Conservation (phyloP, 2,888 invertebrate genomes). For the Epirrhoe tristata region DNA sequence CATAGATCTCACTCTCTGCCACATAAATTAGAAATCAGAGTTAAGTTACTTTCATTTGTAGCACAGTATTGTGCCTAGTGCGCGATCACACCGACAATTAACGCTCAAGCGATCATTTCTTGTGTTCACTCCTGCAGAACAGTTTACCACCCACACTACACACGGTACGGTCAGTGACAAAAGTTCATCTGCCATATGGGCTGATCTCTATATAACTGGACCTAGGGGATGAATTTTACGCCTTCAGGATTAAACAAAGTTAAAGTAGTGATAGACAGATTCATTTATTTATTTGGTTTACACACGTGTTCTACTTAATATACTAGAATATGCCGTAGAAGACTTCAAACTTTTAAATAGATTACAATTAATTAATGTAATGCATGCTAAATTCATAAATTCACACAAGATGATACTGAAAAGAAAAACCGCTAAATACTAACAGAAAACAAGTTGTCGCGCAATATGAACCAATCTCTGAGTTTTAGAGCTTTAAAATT, state of each 20-base stretch:
- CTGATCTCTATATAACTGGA: conserved; percentile 33
- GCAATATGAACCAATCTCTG: background rate
- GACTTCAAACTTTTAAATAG: background rate
- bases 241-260: background rate
- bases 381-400: background rate
- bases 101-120: conserved; percentile 62
- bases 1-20: conserved; percentile 16
- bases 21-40: conserved; percentile 35
- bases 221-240: conserved; percentile 10
- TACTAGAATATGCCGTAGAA: background rate
- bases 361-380: background rate
- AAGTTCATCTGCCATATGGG: conserved; percentile 51
- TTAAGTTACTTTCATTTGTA: conserved; percentile 43
- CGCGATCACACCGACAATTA: conserved; percentile 50
- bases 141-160: conserved; percentile 55
- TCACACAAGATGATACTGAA: background rate
- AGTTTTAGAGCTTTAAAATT: conserved; percentile 18
- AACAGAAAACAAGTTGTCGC: background rate
- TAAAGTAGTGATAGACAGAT: too few species aligned
- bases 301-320: too few species aligned
- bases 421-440: background rate
- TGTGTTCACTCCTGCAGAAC: conserved; percentile 77
- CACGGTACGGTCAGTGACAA: too few species aligned
- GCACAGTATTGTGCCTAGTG: conserved; percentile 30
- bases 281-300: too few species aligned